phyloP scores from a whole-genome alignment of 2,888 invertebrate species.

The Caenorhabditis sp. region DNA sequence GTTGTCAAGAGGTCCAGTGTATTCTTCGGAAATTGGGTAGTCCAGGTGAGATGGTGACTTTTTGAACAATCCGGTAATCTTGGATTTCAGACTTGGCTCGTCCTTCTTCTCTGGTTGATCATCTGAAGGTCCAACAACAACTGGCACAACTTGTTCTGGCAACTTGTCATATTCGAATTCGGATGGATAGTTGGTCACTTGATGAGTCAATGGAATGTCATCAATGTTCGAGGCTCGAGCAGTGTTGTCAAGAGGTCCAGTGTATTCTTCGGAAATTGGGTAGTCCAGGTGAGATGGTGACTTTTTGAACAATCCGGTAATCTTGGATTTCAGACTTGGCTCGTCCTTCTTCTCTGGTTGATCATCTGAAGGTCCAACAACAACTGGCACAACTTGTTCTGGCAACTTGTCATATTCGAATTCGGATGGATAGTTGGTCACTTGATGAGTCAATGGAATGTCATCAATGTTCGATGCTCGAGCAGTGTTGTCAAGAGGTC shows the following conservation, averaged over 20 bases:
- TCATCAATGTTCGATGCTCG: constrained; percentile 29
- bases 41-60: constrained; percentile 46
- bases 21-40: constrained; percentile 50
- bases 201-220: constrained; percentile 37
- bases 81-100: constrained; percentile 14
- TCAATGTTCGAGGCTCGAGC: constrained; percentile 36
- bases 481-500: constrained; percentile 13
- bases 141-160: constrained; percentile 17
- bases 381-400: constrained; percentile 9
- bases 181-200: constrained; percentile 45
- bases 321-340: constrained; percentile 21
- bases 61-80: constrained; percentile 45
- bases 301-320: constrained; percentile 51
- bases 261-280: constrained; percentile 34
- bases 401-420: constrained; percentile 25
- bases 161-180: constrained; percentile 24
- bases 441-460: constrained; percentile 25
- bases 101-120: constrained; percentile 20
- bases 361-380: constrained; percentile 6
- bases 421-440: constrained; percentile 34
- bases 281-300: constrained; percentile 43
- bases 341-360: constrained; percentile 21
- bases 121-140: constrained; percentile 13
- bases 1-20: constrained; percentile 38
- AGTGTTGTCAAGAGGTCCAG: constrained; percentile 26